Evolutionary conservation across 2,113 vertebrate genomes (phyloP).

Genomic region (Galemys pyrenaicus): DNA sequence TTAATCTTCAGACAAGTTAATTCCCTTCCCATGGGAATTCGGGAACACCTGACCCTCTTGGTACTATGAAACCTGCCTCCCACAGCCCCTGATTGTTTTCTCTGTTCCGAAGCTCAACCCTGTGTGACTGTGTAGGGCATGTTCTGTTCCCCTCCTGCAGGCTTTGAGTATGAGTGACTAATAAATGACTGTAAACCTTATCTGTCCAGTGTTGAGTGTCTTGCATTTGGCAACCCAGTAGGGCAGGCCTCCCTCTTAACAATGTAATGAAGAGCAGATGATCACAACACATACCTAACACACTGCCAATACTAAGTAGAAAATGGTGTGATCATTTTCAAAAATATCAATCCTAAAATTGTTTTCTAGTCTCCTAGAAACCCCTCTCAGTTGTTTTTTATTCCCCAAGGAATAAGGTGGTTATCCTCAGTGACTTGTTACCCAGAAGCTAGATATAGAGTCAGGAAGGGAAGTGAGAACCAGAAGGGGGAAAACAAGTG

Average conservation of each 20-base stretch:
- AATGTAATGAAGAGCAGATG: neutral
- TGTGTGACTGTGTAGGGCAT: accelerated
- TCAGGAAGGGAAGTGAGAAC: neutral
- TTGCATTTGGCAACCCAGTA: neutral
- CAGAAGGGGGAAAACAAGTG: neutral
- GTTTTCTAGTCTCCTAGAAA: neutral
- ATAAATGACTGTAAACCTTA: neutral
- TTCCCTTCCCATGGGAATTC: neutral
- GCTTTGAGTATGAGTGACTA: neutral
- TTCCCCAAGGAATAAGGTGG: neutral
- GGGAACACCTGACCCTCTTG: neutral
- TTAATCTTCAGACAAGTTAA: neutral
- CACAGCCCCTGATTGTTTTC: neutral
- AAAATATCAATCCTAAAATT: neutral
- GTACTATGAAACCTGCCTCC: neutral
- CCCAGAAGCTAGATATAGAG: neutral
- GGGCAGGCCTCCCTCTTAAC: neutral
- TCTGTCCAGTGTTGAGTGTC: neutral
- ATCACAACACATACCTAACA: neutral
- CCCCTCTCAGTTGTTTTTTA: neutral
- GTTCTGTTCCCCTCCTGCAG: neutral
- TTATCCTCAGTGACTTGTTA: neutral
- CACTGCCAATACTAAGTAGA: neutral
- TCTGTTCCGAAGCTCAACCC: neutral
- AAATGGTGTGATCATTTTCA: neutral